Base-by-base conservation (phyloP, 2,113 vertebrate species). In the Dicerorhinus sumatrensis region DNA sequence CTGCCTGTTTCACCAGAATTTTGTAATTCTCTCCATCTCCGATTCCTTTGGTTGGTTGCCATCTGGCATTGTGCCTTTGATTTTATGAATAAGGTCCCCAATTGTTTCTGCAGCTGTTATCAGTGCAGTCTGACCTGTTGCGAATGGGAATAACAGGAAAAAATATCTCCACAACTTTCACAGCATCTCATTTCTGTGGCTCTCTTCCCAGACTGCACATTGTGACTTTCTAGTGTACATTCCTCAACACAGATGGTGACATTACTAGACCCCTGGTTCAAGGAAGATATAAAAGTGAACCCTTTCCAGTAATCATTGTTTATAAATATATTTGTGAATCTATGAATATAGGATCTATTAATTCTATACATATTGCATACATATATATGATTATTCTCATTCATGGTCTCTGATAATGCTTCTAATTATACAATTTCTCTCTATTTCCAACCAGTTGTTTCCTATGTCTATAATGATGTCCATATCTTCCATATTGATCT, bases 81-180 rank as follows among this genome's bases (percentile, higher is more conserved):
- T 96, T 98, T 98, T 97, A 95, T 58, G 96, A 97, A 95, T 96
- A 5, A 83, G 56, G 65, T 69, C 70, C 17, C 6, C 51, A 1
- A 92, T 96, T 75, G 58, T 93, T 98, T 98, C 97, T 97, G 89
- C 98, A 98, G 98, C 97, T 98, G 86, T 94, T 90, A 48, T 75
- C 42, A 39, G 80, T 70, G 58, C 70, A 89, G 81, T n/a, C 91
- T 42, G 86, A 97, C 62, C 91, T 84, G 90, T 90, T 93, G 87
- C 11, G 60, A 97, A 97, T 97, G 92, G 92, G 93, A 94, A 92
- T 91, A 94, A 93, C 85, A 94, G 91, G 42, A 46, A 69, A 60
- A 14, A 5, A 58, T 51, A 75, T n/a, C 93, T 77, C 89, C 81
- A 20, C 8, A 1, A 23, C 9, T 0, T 80, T 60, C 97, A 42